These are phyloP conservation scores for Choreutis nemorana DNA, from an alignment of 2,888 invertebrate genomes.

Conservation along the genomic window DNA sequence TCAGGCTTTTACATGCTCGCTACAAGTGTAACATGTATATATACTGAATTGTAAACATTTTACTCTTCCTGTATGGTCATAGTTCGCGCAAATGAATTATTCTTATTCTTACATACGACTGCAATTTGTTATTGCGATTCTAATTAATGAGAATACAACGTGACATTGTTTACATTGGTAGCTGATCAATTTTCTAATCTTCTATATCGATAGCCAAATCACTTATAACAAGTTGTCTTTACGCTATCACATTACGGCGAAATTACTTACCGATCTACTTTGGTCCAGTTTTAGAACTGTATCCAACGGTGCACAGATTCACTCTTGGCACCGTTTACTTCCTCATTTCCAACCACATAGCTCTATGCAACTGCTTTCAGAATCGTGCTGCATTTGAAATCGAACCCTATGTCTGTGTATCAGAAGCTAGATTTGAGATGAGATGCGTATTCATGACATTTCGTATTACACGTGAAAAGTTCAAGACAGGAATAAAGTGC, in stretches of 20 bases:
- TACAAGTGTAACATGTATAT: too few species aligned
- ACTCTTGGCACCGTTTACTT: slow-evolving; percentile 30
- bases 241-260: neutral
- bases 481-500: slow-evolving; percentile 43
- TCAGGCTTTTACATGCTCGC: too few species aligned
- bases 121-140: too few species aligned
- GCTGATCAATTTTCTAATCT: too few species aligned
- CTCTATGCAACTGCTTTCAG: slow-evolving; percentile 7
- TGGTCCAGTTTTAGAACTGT: slow-evolving; percentile 18
- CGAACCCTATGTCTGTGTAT: neutral
- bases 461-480: slow-evolving; percentile 35
- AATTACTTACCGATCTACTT: neutral
- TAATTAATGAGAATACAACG: too few species aligned
- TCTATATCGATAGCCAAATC: too few species aligned
- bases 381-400: neutral
- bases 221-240: too few species aligned
- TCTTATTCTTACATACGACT: too few species aligned
- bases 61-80: too few species aligned
- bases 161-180: too few species aligned
- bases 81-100: too few species aligned
- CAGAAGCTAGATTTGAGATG: neutral
- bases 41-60: too few species aligned
- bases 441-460: slow-evolving; percentile 46
- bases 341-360: slow-evolving; percentile 18
- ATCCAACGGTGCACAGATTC: slow-evolving; percentile 17